Evolutionary conservation across 2,888 invertebrate genomes (phyloP), one percentile per base, ranked within the genome.

Genomic region (Drosophila lacicola): DNA sequence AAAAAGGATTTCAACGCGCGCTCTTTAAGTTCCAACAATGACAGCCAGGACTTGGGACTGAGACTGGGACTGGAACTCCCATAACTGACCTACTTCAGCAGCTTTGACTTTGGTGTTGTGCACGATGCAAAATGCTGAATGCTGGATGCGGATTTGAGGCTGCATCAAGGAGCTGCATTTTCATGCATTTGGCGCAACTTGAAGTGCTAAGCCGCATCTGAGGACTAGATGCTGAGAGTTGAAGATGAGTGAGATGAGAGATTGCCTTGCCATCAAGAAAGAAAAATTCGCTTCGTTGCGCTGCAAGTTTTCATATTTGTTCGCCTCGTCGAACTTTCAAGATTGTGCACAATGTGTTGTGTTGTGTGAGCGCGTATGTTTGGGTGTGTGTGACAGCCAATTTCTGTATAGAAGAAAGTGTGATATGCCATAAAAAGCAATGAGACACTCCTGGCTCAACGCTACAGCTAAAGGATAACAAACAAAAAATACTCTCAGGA

Each of bases 161-260:
- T 78, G 76, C 72, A 82, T 88, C 78, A 86, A 88, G 88, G 74
- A 77, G 82, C 72, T 82, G 89, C 87, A 89, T 89, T 89, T 72
- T 74, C 70, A 83, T 83, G 83, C 83, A 83, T 83, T 78, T 83
- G 89, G 78, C 62, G 56, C 89, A 89, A 53, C 70, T 71, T 78
- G 85, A 87, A 83, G 88, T 80, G 89, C 71, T 80, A 83, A 86
- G 87, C 70, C 66, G 66, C 85, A 70, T 69, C 68, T 62, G 65
- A 70, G 73, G 49, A 69, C 68, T 53, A 53, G 65, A 65, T 63
- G 64, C 57, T 55, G 50, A 60, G 66, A 46, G 88, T 46, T 79
- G 51, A 63, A 75, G 71, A 63, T 65, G 54, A 9, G 19, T 34
- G 42, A 65, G 64, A 63, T 81, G 78, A 63, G 58, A 82, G 81